Base-by-base conservation (phyloP, 2,113 vertebrate species). In the Halcyon malimbica region DNA sequence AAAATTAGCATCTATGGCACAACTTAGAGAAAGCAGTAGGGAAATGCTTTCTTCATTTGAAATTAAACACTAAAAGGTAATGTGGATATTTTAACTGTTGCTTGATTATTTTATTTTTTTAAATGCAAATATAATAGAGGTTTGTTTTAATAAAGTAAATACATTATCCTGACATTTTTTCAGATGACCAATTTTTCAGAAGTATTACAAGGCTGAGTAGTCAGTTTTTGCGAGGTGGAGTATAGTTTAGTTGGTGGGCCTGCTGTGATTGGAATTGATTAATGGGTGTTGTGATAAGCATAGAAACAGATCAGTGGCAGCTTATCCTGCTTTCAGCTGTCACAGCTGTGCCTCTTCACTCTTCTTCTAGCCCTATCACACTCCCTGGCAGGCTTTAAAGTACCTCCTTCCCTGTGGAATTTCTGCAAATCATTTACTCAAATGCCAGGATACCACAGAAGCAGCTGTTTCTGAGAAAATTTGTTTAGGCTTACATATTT, bases 241-340 rank as follows among this genome's bases (percentile, higher is more conserved):
- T 82, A 60, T 60, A 57, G 91, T 97, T 93, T 87, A 88, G 88
- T 85, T 92, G 95, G 94, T 96, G 96, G 92, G 89, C 83, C 93
- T 94, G 80, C 92, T 96, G 97, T 96, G 97, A 93, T 96, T 90
- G 91, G 94, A 91, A 94, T 82, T 97, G 97, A 98, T 98, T 95
- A 97, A 97, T 97, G 97, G 94, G 71, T 94, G 94, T 96, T 97
- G 96, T 97, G 97, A 95, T 97, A 97, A 97, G 96, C 90, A 89
- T 91, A 94, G 96, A 97, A 97, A 96, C 94, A 97, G 91, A 95
- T 91, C 95, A 73, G 97, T 89, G 89, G 93, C 89, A 96, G 96
- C 91, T 96, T 97, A 92, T 96, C 85, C 96, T 71, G 95, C 91
- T 96, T 92, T 98, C 97, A 97, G 97, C 97, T 98, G 97, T 98